Evolutionary conservation across 2,113 vertebrate genomes (phyloP).

Genomic region (Gymnarchus niloticus): DNA sequence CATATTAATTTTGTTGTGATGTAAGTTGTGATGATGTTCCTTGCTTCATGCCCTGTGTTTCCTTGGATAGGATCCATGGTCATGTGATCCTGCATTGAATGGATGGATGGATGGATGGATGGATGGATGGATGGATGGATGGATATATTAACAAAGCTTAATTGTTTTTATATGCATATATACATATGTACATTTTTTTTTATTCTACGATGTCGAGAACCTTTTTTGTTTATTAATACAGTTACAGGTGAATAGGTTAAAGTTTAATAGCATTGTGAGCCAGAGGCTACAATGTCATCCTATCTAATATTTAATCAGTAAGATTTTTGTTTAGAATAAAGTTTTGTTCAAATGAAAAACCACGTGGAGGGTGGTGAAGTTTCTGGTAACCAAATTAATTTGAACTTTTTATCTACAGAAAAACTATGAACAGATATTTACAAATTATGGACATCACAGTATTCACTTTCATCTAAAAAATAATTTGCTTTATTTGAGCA

Average conservation of each 20-base stretch:
- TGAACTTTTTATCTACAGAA: neutral
- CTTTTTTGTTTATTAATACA: neutral
- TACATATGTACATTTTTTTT: neutral
- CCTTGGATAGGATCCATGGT: neutral
- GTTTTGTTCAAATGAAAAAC: neutral
- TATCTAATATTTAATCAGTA: too few relatives aligned
- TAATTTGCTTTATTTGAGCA: conserved; percentile 1
- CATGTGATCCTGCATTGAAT: neutral
- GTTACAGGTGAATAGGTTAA: neutral
- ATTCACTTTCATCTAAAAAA: neutral
- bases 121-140: neutral
- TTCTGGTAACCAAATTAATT: neutral
- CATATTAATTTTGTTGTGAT: neutral
- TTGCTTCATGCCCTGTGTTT: neutral
- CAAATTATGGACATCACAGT: neutral
- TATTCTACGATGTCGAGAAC: too few relatives aligned
- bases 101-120: neutral
- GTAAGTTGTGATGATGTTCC: neutral
- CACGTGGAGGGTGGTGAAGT: neutral
- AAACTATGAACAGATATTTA: neutral
- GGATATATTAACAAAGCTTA: neutral
- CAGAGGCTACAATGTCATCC: neutral
- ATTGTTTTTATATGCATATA: neutral
- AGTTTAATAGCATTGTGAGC: neutral
- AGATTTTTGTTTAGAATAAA: too few relatives aligned